These are phyloP conservation scores for Dynastes grantii DNA, from an alignment of 2,888 invertebrate species.

Conservation along the genomic window DNA sequence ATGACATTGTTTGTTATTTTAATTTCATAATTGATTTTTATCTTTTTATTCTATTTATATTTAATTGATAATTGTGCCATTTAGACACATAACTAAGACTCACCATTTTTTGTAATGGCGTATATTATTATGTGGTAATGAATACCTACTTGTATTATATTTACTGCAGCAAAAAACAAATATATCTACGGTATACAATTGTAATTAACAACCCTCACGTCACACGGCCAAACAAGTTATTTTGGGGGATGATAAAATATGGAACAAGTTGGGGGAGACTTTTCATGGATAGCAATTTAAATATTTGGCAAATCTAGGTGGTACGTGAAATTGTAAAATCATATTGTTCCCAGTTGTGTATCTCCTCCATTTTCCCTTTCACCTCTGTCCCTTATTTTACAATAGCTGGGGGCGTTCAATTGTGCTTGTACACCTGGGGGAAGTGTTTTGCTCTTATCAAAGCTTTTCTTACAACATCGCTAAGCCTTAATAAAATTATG, in stretches of 20 bases:
- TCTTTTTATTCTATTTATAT: too few species aligned
- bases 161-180: too few species aligned
- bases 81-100: too few species aligned
- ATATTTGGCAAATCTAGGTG: conserved; percentile 10
- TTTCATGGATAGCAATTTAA: neutral
- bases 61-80: too few species aligned
- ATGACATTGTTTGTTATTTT: too few species aligned
- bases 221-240: too few species aligned
- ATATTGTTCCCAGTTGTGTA: neutral
- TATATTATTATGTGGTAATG: too few species aligned
- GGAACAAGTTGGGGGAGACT: neutral
- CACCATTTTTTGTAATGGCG: too few species aligned
- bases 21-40: too few species aligned
- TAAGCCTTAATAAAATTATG: neutral
- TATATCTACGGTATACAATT: neutral
- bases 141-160: too few species aligned
- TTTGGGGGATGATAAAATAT: too few species aligned
- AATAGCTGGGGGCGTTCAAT: conserved; percentile 1
- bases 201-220: neutral
- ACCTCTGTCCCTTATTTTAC: neutral
- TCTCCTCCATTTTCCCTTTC: neutral
- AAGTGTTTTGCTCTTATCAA: neutral
- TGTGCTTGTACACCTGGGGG: neutral
- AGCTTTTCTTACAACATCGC: neutral
- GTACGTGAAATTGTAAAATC: neutral